Evolutionary conservation across 2,888 invertebrate genomes (phyloP).

Genomic region (Melanotus villosus): DNA sequence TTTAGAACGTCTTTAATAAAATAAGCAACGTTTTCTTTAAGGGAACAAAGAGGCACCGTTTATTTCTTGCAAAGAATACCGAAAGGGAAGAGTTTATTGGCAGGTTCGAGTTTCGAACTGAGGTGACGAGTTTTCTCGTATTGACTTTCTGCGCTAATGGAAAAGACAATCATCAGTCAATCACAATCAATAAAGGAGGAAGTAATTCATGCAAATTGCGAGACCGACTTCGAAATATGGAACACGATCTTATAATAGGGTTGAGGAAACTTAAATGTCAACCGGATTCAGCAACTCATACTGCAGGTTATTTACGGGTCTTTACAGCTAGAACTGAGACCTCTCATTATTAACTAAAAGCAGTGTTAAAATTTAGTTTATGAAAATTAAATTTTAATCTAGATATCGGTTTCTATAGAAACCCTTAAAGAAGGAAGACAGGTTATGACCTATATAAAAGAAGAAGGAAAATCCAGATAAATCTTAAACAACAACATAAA

Average conservation of each 20-base stretch:
- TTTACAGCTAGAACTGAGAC: too few species aligned
- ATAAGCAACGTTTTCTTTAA: conserved; percentile 25
- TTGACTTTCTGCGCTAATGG: conserved; percentile 35
- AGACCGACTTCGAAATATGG: conserved; percentile 22
- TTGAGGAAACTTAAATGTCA: conserved; percentile 29
- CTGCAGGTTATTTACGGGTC: background rate
- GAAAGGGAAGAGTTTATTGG: conserved; percentile 29
- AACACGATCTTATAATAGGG: conserved; percentile 17
- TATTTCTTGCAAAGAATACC: conserved; percentile 2
- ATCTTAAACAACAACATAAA: too few species aligned
- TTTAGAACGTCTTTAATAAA: conserved; percentile 26
- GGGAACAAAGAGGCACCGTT: background rate
- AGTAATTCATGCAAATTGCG: conserved; percentile 30
- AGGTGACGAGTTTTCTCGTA: conserved; percentile 25
- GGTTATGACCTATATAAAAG: too few species aligned
- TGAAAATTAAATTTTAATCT: too few species aligned
- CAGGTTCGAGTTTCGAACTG: conserved; percentile 14
- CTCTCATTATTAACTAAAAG: too few species aligned
- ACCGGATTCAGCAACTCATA: conserved; percentile 24
- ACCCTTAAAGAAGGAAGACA: too few species aligned
- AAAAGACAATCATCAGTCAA: conserved; percentile 36
- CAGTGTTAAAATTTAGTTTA: too few species aligned
- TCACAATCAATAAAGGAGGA: conserved; percentile 25
- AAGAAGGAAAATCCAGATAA: too few species aligned
- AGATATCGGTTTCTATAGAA: too few species aligned